Conservation (phyloP, 2,888 invertebrate species). For the Drosophila formosana region DNA sequence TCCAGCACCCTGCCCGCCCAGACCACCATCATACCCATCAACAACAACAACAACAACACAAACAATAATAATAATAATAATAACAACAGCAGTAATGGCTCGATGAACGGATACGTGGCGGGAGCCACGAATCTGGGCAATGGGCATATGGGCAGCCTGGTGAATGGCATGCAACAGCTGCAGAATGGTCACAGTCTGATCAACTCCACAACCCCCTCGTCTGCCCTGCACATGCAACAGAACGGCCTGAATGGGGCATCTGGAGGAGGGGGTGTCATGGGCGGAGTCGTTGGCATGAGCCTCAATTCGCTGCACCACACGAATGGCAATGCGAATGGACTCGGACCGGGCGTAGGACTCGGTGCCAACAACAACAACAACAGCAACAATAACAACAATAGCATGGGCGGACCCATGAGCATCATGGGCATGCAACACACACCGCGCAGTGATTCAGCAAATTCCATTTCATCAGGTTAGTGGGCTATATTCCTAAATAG, state of each 20-base stretch:
- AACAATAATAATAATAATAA: slow-evolving; percentile 41
- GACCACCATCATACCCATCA: slow-evolving; percentile 86
- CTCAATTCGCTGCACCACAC: slow-evolving; percentile 60
- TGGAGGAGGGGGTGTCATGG: slow-evolving; percentile 14
- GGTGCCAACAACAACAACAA: background rate
- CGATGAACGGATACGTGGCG: slow-evolving; percentile 48
- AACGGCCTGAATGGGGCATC: slow-evolving; percentile 24
- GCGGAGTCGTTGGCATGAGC: slow-evolving; percentile 39
- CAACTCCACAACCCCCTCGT: slow-evolving; percentile 63
- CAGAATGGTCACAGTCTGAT: slow-evolving; percentile 70
- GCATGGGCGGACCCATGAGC: slow-evolving; percentile 52
- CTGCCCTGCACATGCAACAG: slow-evolving; percentile 62
- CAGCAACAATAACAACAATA: background rate
- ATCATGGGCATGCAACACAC: slow-evolving; percentile 82
- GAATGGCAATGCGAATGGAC: slow-evolving; percentile 67
- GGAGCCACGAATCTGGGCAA: slow-evolving; percentile 68
- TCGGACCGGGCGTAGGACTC: slow-evolving; percentile 28
- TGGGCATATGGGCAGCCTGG: slow-evolving; percentile 56
- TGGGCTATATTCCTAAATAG: slow-evolving; percentile 30
- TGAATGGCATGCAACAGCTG: slow-evolving; percentile 61
- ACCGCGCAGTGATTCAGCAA: slow-evolving; percentile 85
- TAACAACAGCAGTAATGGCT: slow-evolving; percentile 44
- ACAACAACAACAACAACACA: slow-evolving; percentile 61
- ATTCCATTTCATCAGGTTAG: slow-evolving; percentile 86
- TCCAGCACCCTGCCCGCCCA: slow-evolving; percentile 85